phyloP scores from a whole-genome alignment of 2,797 vertebrate species.

The Poliocrania exsul region DNA sequence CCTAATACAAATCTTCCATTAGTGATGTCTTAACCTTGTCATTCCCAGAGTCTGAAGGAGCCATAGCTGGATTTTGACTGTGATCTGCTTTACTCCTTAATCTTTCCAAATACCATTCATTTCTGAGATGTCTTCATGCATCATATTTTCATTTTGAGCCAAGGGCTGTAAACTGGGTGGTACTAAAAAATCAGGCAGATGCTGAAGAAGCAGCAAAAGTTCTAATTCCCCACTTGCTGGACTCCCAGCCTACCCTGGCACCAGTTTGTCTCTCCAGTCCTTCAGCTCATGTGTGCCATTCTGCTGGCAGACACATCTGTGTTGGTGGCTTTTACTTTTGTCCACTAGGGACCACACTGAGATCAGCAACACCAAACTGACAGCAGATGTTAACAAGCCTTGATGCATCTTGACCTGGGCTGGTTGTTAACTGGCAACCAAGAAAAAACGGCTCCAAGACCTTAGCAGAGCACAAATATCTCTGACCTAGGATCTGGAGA shows the following conservation, averaged over 20 bases:
- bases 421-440: not conserved
- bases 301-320: not conserved
- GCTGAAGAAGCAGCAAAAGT: not conserved
- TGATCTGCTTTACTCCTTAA: not conserved
- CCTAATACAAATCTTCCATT: not conserved
- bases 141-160: not conserved
- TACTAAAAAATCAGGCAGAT: not conserved
- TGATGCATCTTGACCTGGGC: not conserved
- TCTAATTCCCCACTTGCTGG: not conserved
- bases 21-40: not conserved
- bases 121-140: not conserved
- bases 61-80: not conserved
- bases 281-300: not conserved
- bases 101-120: not conserved
- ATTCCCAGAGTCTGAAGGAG: not conserved
- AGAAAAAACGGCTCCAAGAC: not conserved
- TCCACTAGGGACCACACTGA: constrained; percentile 11
- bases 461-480: not conserved
- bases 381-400: not conserved
- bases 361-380: not conserved
- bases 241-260: not conserved
- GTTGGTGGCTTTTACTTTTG: not conserved
- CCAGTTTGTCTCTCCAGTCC: not conserved
- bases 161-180: not conserved
- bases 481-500: not conserved